Evolutionary conservation across 1,140 invertebrate species (phyloP), one percentile per base, ranked within the genome.

Genomic region (Drosophila albomicans): DNA sequence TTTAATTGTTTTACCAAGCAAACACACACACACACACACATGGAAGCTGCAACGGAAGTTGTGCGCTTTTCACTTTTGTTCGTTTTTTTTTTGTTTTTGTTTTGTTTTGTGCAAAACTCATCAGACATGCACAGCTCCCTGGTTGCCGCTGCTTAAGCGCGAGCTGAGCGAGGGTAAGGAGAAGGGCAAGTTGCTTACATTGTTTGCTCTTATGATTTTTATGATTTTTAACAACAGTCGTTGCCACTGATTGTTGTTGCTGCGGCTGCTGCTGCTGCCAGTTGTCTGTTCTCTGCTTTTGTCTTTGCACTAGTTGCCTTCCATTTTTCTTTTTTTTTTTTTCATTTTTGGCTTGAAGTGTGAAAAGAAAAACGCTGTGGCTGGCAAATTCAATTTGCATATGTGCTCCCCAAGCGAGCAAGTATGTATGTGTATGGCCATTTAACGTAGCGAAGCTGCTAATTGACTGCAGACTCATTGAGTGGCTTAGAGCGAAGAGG

Each of bases 131-230:
- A 89, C 43, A 79, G 65, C 61, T 72, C 79, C 75, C 82, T 35
- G 11, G 59, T 13, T 59, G 38, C 15, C 32, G 15, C 7, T 15
- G 25, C 59, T 49, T 48, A 63, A 16, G 54, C n/a, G 2, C 46
- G 16, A 41, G 30, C 7, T 35, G 49, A 2, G 30, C 16, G 49
- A n/a, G 13, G 1, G 5, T 16, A 16, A 41, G 20, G 6, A 46
- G 15, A 13, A 35, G 63, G 41, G 13, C 56, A 43, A 32, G 11
- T 25, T 72, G 69, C 16, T 59, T 68, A 64, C 78, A 70, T 79
- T 89, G 81, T 89, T 89, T 79, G 79, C 72, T 79, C 65, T 79
- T 89, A 74, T 89, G 78, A 84, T 88, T 89, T 88, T 89, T 88
- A 81, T 89, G 85, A 88, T 85, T 88, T 88, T 73, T 74, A 69